phyloP scores from a whole-genome alignment of 2,888 invertebrate species.

The Scelioninae gen. 1 region DNA sequence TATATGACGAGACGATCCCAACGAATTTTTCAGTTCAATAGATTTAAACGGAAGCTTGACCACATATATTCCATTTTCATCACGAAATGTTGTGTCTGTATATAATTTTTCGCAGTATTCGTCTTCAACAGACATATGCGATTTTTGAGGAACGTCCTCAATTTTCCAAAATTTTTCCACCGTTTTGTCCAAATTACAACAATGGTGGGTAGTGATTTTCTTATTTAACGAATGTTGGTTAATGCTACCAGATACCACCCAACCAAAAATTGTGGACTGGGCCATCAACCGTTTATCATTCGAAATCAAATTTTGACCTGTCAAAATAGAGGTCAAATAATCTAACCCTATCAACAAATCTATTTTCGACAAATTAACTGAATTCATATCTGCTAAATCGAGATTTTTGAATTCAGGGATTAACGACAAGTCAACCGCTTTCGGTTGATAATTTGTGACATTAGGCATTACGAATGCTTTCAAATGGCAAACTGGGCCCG shows the following conservation, averaged over 20 bases:
- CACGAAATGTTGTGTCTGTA: conserved; percentile 1
- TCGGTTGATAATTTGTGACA: no score
- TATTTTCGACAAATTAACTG: no score
- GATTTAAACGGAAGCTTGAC: conserved; percentile 18
- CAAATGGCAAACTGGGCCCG: no score
- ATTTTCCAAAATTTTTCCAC: conserved; percentile 24
- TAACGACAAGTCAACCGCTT: no score
- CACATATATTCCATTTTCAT: conserved; percentile 6
- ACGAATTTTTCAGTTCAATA: not conserved
- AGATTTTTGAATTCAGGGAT: not conserved
- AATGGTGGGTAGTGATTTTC: conserved; percentile 10
- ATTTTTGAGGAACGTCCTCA: conserved; percentile 5
- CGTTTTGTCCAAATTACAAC: not conserved
- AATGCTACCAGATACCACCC: no score
- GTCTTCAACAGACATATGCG: not conserved
- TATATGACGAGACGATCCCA: conserved; percentile 20
- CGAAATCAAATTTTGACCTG: not conserved
- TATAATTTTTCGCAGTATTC: conserved; percentile 20
- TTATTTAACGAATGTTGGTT: no score
- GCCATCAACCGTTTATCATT: no score
- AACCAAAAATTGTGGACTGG: no score
- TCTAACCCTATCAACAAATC: not conserved
- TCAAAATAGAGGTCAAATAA: not conserved
- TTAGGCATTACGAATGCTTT: no score
- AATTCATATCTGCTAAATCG: not conserved